A percentile compares a stretch with the other conserved stretches of the same genome.
phyloP scores from a whole-genome alignment of 2,797 vertebrate genomes.

The Gymnodraco acuticeps region DNA sequence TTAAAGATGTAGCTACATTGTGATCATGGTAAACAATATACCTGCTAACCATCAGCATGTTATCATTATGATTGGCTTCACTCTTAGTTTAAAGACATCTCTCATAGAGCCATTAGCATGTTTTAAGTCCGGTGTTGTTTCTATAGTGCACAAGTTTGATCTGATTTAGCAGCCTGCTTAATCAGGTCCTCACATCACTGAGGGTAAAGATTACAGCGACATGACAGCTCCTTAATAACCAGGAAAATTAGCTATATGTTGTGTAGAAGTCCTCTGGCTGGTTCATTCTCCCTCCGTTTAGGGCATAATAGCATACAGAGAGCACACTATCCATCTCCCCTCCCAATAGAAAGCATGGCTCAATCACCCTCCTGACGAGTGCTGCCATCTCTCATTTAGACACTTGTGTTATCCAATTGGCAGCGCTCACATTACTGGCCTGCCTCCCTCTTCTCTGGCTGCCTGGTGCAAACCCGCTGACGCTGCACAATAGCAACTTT shows the following conservation, averaged over 20 bases:
- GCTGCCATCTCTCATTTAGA: slow-evolving; percentile 74
- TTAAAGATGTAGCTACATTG: slow-evolving; percentile 4
- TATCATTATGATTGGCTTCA: not conserved
- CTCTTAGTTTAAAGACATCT: not conserved
- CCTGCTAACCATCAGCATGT: not conserved
- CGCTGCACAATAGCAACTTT: slow-evolving; percentile 74
- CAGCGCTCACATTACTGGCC: slow-evolving; percentile 61
- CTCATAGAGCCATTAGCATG: not conserved
- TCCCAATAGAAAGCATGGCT: slow-evolving; percentile 57
- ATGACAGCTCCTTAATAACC: slow-evolving; percentile 41
- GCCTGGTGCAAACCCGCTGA: slow-evolving; percentile 68
- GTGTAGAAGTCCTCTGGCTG: slow-evolving; percentile 16
- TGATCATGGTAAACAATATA: not conserved
- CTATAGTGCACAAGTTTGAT: not conserved
- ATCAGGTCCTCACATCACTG: slow-evolving; percentile 17
- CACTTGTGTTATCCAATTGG: slow-evolving; percentile 69
- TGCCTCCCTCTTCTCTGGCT: slow-evolving; percentile 38
- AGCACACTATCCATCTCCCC: slow-evolving; percentile 42
- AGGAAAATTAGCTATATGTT: slow-evolving; percentile 42
- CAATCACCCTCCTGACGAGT: slow-evolving; percentile 71
- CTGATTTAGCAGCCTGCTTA: slow-evolving; percentile 12
- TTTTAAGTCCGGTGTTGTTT: not conserved
- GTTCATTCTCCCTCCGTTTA: slow-evolving; percentile 35
- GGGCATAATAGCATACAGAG: slow-evolving; percentile 32
- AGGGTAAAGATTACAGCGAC: slow-evolving; percentile 33